Evolutionary conservation across 2,888 invertebrate species (phyloP), one percentile per base, ranked within the genome.

Genomic region (Clivina fossor): DNA sequence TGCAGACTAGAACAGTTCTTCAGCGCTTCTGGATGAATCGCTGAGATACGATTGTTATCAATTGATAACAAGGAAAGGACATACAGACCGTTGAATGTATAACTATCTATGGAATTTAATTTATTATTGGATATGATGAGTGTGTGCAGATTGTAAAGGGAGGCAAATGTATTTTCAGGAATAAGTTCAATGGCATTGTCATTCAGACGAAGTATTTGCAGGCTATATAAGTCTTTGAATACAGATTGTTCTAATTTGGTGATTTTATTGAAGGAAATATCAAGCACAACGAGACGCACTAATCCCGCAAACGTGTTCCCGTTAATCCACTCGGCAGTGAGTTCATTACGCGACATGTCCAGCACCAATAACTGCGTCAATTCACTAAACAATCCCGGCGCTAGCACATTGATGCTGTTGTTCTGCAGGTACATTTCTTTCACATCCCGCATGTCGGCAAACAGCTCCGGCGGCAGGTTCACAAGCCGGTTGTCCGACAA

Each of bases 301-400:
- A 91, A 76, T 63, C 89, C 88, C 41, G 84, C 78, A 71, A 91
- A 90, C 8, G 90, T 90, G 2, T 85, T 86, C 16, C 88, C 82
- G 69, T 87, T 88, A 59, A 89, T 86, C 89, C 88, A 89, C 68
- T 89, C 90, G 41, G 87, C 84, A 2, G 88, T 86, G 58, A 92
- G 75, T 72, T 89, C 88, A 70, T 90, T 90, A 63, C 83, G 82
- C 20, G 88, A 87, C 65, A 90, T 74, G 73, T 90, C 89, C 58
- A 90, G 75, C 58, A 89, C 85, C 46, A 88, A 74, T 46, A 92
- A 77, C 72, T 89, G 86, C 49, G 83, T 79, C 53, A 90, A 75
- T 65, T 88, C 88, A 66, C 84, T 81, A 68, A 92, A 90, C 57
- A 91, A 75, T 18, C 88, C 89, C 7, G 89, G 88, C 41, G 89